Base-by-base conservation (phyloP, 92 coral and sea anemone species). In the Diadumene lineata region DNA sequence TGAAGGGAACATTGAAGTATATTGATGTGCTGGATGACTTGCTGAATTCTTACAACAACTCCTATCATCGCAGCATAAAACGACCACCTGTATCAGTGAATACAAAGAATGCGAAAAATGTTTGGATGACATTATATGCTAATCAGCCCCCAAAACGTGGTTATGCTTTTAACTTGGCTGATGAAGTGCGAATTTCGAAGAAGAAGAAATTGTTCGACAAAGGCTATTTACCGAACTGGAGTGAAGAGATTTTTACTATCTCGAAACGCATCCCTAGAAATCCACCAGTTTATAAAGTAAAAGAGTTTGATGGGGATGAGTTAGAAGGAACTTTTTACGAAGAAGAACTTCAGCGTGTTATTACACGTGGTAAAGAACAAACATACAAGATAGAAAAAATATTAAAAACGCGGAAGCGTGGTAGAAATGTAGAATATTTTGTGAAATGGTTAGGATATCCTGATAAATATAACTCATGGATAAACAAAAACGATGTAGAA, bases 251-350 rank as follows among this genome's bases (percentile, higher is more conserved):
- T 24, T 83, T 83, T 62, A 55, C 57, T 4, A 44, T 83, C 11
- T 66, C 48, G 23, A 50, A 79, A 63, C 65, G 76, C 13, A 25
- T 71, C 7, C 62, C 67, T 30, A 16, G 85, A 51, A 50, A 51
- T 27, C 87, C 87, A 24, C 84, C 87, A 0, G 64, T 61, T 38
- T 83, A 83, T 33, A 30, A 58, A 15, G 7, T 83, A 11, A 66
- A 69, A 26, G 85, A 84, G 11, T 34, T 31, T 4, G 79, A 79
- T 30, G 84, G 84, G 1, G 69, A 60, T 18, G 34, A 25, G 72
- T 30, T 79, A 21, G 43, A 77, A n/a, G 88, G 88, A 7, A 79
- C 73, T 15, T 84, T 84, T 65, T 72, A 84, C 34, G 85, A 84
- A 32, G 3, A 34, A 3, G 88, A 84, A 23, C 30, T 79, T 18